Evolutionary conservation across 2,888 invertebrate species (phyloP), one percentile per base, ranked within the genome.

Genomic region (Autographa pulchrina): DNA sequence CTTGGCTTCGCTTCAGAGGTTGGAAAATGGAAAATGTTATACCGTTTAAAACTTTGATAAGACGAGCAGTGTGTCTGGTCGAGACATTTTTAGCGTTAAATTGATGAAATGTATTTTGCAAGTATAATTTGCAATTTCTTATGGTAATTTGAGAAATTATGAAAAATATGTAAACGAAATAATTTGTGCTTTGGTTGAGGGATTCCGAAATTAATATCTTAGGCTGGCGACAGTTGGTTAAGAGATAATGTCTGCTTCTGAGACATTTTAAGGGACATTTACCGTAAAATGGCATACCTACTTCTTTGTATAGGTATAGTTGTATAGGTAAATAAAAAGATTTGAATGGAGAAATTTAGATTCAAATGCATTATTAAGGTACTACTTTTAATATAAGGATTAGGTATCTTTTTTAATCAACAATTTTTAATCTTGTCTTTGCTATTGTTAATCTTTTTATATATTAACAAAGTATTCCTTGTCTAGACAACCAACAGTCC

Each of bases 101-200:
- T 69, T 75, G 62, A 71, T 65, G 25, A 62, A 70, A 72, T 56
- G n/a, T 61, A 13, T 80, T 75, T 76, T 62, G 72, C 43, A 72
- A 70, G 65, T 75, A 67, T 58, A 75, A 79, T 79, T 72, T 69
- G 38, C 41, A 16, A 68, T 77, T 68, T 61, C 68, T 62, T 58
- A 62, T 78, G 71, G 13, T 65, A 67, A 78, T 71, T 25, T 31
- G 31, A 60, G 62, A 65, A 52, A 61, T 31, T 54, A 67, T 60
- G 32, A 66, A 67, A 65, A 65, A 65, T 54, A 18, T 52, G n/a
- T 52, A 14, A n/a, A 48, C 16, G 48, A 48, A n/a, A 52, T 18
- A 20, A 11, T 54, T 20, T 54, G 14, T 14, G 6, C 14, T 20
- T 54, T 54, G 20, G 54, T 11, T 20, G 54, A 20, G 18, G 20